A percentile compares a stretch with the other conserved stretches of the same genome.
Conservation (phyloP, 2,888 invertebrate genomes). For the Tanytarsus gracilentus region DNA sequence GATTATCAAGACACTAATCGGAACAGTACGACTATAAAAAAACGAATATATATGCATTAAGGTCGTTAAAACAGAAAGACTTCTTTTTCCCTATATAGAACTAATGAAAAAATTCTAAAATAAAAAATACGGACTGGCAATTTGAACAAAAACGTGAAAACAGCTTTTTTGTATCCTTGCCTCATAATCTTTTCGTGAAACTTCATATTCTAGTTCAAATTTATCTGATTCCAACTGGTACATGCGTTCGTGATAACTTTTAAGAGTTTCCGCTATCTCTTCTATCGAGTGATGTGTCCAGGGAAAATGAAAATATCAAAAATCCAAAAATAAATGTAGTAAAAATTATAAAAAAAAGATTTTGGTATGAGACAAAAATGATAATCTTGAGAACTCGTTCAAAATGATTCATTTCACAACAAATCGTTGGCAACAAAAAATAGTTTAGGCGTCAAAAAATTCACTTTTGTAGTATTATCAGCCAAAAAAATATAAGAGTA, state of each 20-base stretch:
- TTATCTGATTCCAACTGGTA: conserved; percentile 78
- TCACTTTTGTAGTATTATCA: no score
- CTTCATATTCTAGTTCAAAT: conserved; percentile 97
- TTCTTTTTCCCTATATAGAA: no score
- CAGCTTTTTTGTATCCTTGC: conserved; percentile 51
- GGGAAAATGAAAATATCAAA: conserved; percentile 38
- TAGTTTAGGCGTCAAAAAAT: no score
- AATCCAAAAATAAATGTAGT: not conserved
- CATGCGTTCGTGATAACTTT: conserved; percentile 77
- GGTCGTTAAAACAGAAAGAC: no score
- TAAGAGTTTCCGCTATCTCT: conserved; percentile 45
- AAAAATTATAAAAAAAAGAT: no score
- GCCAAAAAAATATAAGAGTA: conserved; percentile 10
- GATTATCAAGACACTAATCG: no score
- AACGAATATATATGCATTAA: no score
- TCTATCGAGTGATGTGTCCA: conserved; percentile 58
- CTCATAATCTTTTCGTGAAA: conserved; percentile 92
- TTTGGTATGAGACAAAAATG: no score
- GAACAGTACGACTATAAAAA: no score
- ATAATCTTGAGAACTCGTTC: no score
- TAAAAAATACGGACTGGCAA: no score
- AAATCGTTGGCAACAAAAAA: not conserved
- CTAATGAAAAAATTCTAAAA: not conserved
- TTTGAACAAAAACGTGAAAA: no score
- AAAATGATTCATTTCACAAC: conserved; percentile 11